Evolutionary conservation across 2,888 invertebrate genomes (phyloP), one percentile per base, ranked within the genome.

Genomic region (Tryphoninae sp.): DNA sequence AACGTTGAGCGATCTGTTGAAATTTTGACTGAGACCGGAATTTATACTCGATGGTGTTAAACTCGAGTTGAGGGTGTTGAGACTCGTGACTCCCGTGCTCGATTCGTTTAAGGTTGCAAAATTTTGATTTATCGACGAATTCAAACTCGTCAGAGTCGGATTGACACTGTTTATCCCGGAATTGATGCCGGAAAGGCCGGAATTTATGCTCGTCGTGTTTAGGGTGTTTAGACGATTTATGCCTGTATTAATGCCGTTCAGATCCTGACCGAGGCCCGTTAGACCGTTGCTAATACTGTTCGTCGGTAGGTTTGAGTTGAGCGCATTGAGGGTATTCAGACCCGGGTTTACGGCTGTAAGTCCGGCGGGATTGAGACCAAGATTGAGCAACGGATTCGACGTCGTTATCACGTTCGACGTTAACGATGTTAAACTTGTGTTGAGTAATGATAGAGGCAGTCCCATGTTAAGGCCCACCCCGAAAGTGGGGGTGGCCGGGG

Each of bases 381-480:
- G 86, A 88, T 91, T 92, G 85, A 91, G 89, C 87, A 92, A 87
- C 83, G 92, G 91, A 88, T 92, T 92, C 80, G 92, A 91, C 80
- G 92, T 92, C 77, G 92, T 92, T 86, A 92, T 91, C 82, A 91
- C 92, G 86, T 92, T 92, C 74, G 92, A 92, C 59, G 92, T 91
- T 82, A 92, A 88, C 78, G 92, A 92, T 69, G 91, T 90, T 75
- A 92, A 89, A 86, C 89, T 91, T 77, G 92, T 91, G 85, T 92
- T 92, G 61, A 92, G 86, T 72, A 92, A 85, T 86, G 92, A 92
- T 83, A 92, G 87, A 82, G 92, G 92, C 88, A 92, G 87, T 91
- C 92, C 92, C 92, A 92, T 92, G 86, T 92, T 92, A 86, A 92
- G 92, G 91, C 92, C 92, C 87, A 92, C 92, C 92, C 92, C 92